Evolutionary conservation across 2,797 vertebrate species (phyloP).

Genomic region (Poeciliopsis turneri): DNA sequence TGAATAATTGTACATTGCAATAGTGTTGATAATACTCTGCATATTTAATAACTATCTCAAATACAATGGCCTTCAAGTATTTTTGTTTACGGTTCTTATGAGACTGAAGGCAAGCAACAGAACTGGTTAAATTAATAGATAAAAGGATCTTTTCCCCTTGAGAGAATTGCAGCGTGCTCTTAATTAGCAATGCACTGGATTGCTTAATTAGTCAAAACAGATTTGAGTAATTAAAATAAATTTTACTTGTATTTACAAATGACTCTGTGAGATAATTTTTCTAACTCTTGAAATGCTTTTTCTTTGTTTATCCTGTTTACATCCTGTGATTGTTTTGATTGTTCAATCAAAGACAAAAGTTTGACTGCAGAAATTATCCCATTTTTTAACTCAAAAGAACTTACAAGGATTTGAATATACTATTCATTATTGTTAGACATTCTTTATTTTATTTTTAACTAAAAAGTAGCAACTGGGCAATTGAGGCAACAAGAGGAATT

Average conservation of each 20-base stretch:
- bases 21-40: slow-evolving; percentile 33
- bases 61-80: background rate
- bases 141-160: slow-evolving; percentile 48
- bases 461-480: slow-evolving; percentile 87
- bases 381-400: slow-evolving; percentile 12
- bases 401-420: slow-evolving; percentile 29
- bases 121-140: slow-evolving; percentile 78
- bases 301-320: slow-evolving; percentile 12
- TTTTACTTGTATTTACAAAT: slow-evolving; percentile 13
- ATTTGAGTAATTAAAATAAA: slow-evolving; percentile 59
- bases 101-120: slow-evolving; percentile 64
- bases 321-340: slow-evolving; percentile 12
- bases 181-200: slow-evolving; percentile 75
- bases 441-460: slow-evolving; percentile 73
- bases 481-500: slow-evolving; percentile 93
- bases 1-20: slow-evolving; percentile 25
- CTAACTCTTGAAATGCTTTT: background rate
- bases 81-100: slow-evolving; percentile 45
- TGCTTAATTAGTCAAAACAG: slow-evolving; percentile 47
- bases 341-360: slow-evolving; percentile 34
- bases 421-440: slow-evolving; percentile 52
- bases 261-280: slow-evolving; percentile 12
- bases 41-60: background rate
- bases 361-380: slow-evolving; percentile 8
- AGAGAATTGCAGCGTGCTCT: slow-evolving; percentile 48